Base-by-base conservation (phyloP, 1,140 invertebrate genomes). In the Psix sp. region DNA sequence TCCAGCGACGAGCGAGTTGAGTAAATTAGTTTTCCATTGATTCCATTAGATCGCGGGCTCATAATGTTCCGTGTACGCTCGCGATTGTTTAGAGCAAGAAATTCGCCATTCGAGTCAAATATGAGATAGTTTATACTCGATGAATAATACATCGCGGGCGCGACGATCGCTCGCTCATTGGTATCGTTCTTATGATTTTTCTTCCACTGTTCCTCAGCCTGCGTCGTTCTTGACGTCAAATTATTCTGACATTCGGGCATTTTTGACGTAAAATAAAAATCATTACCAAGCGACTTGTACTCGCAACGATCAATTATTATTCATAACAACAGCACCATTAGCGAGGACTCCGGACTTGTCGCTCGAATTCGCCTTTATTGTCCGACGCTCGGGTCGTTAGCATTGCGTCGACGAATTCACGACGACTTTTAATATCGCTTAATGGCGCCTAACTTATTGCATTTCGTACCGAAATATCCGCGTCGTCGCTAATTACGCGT, bases 341-440 rank as follows among this genome's bases (percentile, higher is more conserved):
- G 51, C 13, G 46, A 21, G 49, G 51, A 38, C 24, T 1, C 17
- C 43, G n/a, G n/a, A n/a, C n/a, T n/a, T n/a, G 63, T 54, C 46
- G 29, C 45, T 49, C 39, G 38, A 39, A 29, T 17, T 10, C 54
- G 54, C 56, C 54, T 57, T 60, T 46, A 43, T 56, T 56, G 51
- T 56, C 26, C 15, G 6, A 49, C 6, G 40, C 51, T 48, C 40
- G 17, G 46, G 65, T 60, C 48, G 21, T 70, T 60, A 70, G 56
- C 66, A 56, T 70, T 39, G 48, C 46, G 35, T 21, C 42, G 33
- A 24, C 46, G 43, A 49, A 62, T 54, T 36, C 46, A 48, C 33
- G 48, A 36, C 56, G 42, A 70, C 49, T 65, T 72, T 72, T 63
- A 72, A 72, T 72, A 72, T 72, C 57, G 51, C 62, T 33, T 15